phyloP scores from a whole-genome alignment of 2,888 invertebrate species.

The Phyto melanocephala region DNA sequence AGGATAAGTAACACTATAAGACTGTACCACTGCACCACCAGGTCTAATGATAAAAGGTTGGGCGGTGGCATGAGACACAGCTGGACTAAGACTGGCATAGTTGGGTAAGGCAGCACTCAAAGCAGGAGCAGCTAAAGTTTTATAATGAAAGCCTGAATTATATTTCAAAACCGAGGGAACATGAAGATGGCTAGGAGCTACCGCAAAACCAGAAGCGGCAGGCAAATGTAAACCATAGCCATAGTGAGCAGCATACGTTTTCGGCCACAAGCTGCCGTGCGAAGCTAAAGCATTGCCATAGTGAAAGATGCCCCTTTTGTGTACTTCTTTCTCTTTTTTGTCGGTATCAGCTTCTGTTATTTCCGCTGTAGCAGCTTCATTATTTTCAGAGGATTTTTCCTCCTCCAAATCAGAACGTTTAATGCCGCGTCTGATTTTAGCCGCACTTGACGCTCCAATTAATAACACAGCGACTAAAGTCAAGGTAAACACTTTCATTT shows the following conservation, averaged over 20 bases:
- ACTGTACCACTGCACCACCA: slow-evolving; percentile 75
- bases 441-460: slow-evolving; percentile 12
- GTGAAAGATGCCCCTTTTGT: slow-evolving; percentile 73
- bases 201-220: slow-evolving; percentile 65
- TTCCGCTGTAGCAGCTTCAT: not conserved
- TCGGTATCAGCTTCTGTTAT: slow-evolving; percentile 17
- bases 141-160: slow-evolving; percentile 43
- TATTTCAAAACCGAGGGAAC: slow-evolving; percentile 28
- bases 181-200: slow-evolving; percentile 41
- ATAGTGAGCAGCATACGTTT: slow-evolving; percentile 74
- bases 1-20: slow-evolving; percentile 76
- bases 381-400: not conserved
- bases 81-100: slow-evolving; percentile 21
- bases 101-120: slow-evolving; percentile 33
- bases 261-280: slow-evolving; percentile 70
- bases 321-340: slow-evolving; percentile 67
- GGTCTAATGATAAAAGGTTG: slow-evolving; percentile 74
- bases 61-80: slow-evolving; percentile 54
- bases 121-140: slow-evolving; percentile 20
- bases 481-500: slow-evolving; percentile 67
- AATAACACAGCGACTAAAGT: slow-evolving; percentile 45
- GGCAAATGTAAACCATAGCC: slow-evolving; percentile 74
- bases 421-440: slow-evolving; percentile 29
- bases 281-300: slow-evolving; percentile 61
- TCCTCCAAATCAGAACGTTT: slow-evolving; percentile 9